These are phyloP conservation scores for Piaya cayana DNA, from an alignment of 2,113 vertebrate genomes.

Conservation along the genomic window DNA sequence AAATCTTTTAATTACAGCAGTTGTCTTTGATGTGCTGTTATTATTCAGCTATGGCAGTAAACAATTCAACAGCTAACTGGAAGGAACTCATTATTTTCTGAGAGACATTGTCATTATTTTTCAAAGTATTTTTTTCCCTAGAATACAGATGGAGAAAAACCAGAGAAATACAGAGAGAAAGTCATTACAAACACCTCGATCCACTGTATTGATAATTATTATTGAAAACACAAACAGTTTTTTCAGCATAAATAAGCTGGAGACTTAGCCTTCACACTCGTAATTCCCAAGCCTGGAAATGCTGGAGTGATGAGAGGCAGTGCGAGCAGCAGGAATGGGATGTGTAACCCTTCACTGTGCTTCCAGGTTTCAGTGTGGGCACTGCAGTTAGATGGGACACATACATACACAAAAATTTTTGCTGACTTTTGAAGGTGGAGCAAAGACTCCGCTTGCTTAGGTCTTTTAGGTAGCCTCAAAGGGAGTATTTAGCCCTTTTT, in stretches of 20 bases:
- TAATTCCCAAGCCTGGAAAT: background rate
- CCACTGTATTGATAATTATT: background rate
- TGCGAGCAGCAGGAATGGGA: background rate
- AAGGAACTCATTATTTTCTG: conserved; percentile 75
- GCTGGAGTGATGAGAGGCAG: background rate
- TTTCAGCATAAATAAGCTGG: background rate
- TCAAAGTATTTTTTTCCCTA: conserved; percentile 11
- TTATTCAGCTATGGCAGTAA: conserved; percentile 77
- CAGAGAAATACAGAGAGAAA: background rate
- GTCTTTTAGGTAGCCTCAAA: background rate
- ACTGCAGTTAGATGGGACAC: background rate
- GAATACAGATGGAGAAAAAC: background rate
- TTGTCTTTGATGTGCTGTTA: conserved; percentile 75
- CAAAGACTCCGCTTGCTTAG: background rate
- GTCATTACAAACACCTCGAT: background rate
- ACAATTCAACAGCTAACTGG: conserved; percentile 72
- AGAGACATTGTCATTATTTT: conserved; percentile 62
- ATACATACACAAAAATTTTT: background rate
- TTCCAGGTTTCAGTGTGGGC: background rate
- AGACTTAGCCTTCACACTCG: background rate
- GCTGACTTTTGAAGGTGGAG: background rate
- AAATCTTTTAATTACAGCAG: conserved; percentile 82
- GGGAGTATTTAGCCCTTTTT: background rate
- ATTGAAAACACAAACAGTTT: background rate
- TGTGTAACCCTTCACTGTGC: fast-evolving